These are phyloP conservation scores for Amphimallon solstitiale DNA, from an alignment of 2,888 invertebrate species.

Conservation along the genomic window DNA sequence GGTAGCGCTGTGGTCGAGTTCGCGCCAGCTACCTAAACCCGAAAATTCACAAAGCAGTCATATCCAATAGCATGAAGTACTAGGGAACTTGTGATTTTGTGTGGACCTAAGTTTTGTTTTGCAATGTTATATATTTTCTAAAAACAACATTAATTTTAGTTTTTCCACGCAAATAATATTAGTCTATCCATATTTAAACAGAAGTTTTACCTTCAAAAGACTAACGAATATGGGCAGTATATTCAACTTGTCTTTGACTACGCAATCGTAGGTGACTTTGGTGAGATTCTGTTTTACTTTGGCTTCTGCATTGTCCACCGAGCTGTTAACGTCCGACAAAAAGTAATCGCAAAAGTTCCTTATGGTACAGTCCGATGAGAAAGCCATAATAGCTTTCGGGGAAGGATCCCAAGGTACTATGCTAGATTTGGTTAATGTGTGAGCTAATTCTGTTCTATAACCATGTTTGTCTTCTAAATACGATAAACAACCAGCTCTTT, in stretches of 20 bases:
- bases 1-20: too few relatives aligned
- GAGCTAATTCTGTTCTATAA: conserved; percentile 80
- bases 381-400: conserved; percentile 76
- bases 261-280: conserved; percentile 81
- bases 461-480: conserved; percentile 87
- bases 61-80: too few relatives aligned
- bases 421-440: conserved; percentile 80
- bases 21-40: too few relatives aligned
- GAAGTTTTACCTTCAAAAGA: conserved; percentile 70
- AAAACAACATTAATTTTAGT: too few relatives aligned
- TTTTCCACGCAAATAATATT: too few relatives aligned
- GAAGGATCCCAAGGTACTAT: conserved; percentile 75
- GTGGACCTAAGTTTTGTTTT: too few relatives aligned
- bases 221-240: conserved; percentile 78
- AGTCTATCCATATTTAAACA: neutral
- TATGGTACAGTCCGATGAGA: conserved; percentile 78
- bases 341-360: conserved; percentile 77
- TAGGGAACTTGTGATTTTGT: too few relatives aligned
- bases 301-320: conserved; percentile 62
- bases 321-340: conserved; percentile 58
- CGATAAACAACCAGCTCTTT: conserved; percentile 88
- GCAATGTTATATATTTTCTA: too few relatives aligned
- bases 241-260: conserved; percentile 81
- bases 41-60: too few relatives aligned
- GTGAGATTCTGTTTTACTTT: conserved; percentile 71